A percentile compares a stretch with the other conserved stretches of the same genome.
Conservation (phyloP, 2,888 invertebrate genomes). For the Hypomecis punctinalis region DNA sequence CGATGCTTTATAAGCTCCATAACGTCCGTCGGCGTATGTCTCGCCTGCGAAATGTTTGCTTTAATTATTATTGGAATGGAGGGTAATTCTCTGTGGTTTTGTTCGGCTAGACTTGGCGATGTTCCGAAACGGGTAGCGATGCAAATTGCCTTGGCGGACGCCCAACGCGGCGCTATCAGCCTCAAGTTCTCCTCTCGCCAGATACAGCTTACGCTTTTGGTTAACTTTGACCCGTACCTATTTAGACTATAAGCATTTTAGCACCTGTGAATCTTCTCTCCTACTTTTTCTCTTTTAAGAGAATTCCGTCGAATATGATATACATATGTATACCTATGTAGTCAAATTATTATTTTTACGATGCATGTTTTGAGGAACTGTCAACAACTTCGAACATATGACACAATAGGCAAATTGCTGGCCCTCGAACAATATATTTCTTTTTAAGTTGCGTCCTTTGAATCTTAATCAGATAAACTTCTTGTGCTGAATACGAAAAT, state of each 20-base stretch:
- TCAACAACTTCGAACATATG: slow-evolving; percentile 36
- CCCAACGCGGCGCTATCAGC: slow-evolving; percentile 81
- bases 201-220: slow-evolving; percentile 66
- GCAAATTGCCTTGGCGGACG: slow-evolving; percentile 84
- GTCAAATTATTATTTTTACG: neutral
- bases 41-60: slow-evolving; percentile 83
- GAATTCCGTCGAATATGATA: too few relatives aligned
- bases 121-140: slow-evolving; percentile 85
- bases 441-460: slow-evolving; percentile 80
- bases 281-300: too few relatives aligned
- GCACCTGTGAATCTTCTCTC: neutral
- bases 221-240: slow-evolving; percentile 62
- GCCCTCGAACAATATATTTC: slow-evolving; percentile 76
- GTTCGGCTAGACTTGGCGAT: slow-evolving; percentile 85
- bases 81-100: slow-evolving; percentile 85
- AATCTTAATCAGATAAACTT: slow-evolving; percentile 79
- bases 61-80: slow-evolving; percentile 86
- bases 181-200: slow-evolving; percentile 48
- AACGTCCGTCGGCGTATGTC: slow-evolving; percentile 79
- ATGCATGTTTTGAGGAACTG: slow-evolving; percentile 26
- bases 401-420: slow-evolving; percentile 49
- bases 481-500: slow-evolving; percentile 77
- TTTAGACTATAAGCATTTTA: neutral
- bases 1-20: slow-evolving; percentile 84
- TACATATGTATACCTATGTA: neutral